phyloP scores from a whole-genome alignment of 2,797 vertebrate genomes.

The Enteromius treurensis region DNA sequence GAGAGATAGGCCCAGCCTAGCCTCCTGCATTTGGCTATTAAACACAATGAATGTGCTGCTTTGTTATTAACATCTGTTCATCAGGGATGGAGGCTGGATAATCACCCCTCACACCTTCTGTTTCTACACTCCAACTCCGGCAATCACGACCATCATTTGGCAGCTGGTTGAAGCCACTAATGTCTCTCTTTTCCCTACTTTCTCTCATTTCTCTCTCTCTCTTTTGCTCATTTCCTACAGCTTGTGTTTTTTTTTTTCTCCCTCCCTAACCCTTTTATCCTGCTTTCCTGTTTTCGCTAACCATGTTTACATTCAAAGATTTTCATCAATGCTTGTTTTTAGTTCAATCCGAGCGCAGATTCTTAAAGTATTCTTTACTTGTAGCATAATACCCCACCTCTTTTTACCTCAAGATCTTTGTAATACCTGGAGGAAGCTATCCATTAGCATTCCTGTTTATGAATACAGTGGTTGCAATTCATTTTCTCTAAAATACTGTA shows the following conservation, averaged over 20 bases:
- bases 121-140: conserved; percentile 88
- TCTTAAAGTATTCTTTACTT: not conserved
- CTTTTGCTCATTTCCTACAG: conserved; percentile 38
- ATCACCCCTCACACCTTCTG: conserved; percentile 91
- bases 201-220: conserved; percentile 54
- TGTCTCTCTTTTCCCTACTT: conserved; percentile 80
- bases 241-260: not conserved
- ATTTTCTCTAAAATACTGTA: not conserved
- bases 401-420: not conserved
- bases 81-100: conserved; percentile 84
- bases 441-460: not conserved
- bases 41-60: conserved; percentile 85
- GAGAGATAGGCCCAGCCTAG: conserved; percentile 74
- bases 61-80: conserved; percentile 92
- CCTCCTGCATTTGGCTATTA: conserved; percentile 85
- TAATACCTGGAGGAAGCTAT: not conserved
- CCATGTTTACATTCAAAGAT: conserved; percentile 10
- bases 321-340: not conserved
- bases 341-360: not conserved
- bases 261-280: conserved; percentile 7
- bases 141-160: conserved; percentile 92
- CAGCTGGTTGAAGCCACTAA: conserved; percentile 88
- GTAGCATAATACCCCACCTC: not conserved
- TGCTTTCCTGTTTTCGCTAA: conserved; percentile 4
- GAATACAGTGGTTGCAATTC: not conserved